Conservation (phyloP, 2,797 vertebrate genomes). For the Tamandua tetradactyla region DNA sequence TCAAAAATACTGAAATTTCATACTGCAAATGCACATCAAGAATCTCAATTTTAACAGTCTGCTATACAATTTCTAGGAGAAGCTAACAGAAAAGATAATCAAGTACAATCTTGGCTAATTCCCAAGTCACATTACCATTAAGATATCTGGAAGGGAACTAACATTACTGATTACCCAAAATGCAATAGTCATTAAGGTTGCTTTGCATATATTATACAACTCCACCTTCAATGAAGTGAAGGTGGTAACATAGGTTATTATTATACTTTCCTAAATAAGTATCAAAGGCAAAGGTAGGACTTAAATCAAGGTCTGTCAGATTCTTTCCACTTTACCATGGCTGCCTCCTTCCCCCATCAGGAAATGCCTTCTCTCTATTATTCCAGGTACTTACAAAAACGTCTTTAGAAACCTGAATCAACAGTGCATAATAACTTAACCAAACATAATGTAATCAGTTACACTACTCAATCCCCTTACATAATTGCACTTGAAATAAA, state of each 20-base stretch:
- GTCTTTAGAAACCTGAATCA: not conserved
- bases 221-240: slow-evolving; percentile 3
- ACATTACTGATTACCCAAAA: not conserved
- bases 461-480: not conserved
- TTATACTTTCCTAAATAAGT: not conserved
- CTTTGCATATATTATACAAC: not conserved
- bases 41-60: not conserved
- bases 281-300: not conserved
- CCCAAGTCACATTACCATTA: not conserved
- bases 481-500: not conserved
- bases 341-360: not conserved
- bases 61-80: not conserved
- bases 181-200: not conserved
- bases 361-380: not conserved
- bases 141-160: not conserved
- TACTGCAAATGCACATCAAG: not conserved
- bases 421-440: not conserved
- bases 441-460: not conserved
- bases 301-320: not conserved
- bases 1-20: not conserved
- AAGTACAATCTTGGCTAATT: not conserved
- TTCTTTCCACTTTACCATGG: not conserved
- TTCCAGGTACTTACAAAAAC: not conserved
- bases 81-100: not conserved
- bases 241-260: not conserved